phyloP scores from a whole-genome alignment of 1,140 invertebrate species.

The Littorina saxatilis region DNA sequence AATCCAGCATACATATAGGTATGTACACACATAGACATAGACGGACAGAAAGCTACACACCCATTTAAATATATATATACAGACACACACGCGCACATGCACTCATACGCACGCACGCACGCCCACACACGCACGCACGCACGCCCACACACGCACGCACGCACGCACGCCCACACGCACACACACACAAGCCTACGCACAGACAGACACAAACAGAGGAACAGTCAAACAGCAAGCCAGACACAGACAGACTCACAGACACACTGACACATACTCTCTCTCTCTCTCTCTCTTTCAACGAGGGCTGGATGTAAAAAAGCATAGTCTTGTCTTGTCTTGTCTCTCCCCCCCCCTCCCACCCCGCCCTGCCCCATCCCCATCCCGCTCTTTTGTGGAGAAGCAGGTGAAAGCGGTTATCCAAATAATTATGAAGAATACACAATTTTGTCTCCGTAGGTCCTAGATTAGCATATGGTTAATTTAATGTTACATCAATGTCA shows the following conservation, averaged over 20 bases:
- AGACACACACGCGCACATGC: slow-evolving; percentile 7
- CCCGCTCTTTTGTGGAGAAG: no score
- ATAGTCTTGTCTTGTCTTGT: background rate
- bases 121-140: background rate
- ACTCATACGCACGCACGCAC: background rate
- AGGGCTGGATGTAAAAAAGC: no score
- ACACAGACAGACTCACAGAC: slow-evolving; percentile 14
- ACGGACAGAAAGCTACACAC: background rate
- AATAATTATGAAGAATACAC: no score
- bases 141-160: background rate
- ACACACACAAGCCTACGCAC: background rate
- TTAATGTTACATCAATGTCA: no score
- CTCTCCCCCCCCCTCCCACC: background rate
- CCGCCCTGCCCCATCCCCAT: no score
- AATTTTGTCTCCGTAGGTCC: no score
- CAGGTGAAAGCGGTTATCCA: no score
- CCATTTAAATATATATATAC: background rate
- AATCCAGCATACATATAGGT: background rate
- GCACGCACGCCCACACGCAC: background rate
- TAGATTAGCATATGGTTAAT: no score
- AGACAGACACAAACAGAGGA: background rate
- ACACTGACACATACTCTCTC: background rate
- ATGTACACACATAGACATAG: background rate
- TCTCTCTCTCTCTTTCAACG: no score
- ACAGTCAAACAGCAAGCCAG: background rate